Evolutionary conservation across 2,888 invertebrate genomes (phyloP), one percentile per base, ranked within the genome.

Genomic region (Xestoiulus laeticollis): DNA sequence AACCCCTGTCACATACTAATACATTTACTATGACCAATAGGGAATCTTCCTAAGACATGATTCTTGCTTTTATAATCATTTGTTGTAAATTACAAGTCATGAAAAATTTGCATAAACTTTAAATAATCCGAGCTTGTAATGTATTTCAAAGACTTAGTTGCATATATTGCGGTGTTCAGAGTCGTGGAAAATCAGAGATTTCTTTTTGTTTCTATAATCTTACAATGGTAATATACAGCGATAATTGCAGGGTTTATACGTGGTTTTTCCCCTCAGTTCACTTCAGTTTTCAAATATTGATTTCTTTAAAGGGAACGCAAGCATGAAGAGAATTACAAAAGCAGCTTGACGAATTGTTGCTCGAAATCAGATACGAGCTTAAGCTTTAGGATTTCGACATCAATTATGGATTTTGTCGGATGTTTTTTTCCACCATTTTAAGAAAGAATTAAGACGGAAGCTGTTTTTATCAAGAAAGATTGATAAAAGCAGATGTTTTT

Each of bases 161-260:
- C 43, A 43, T 43, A 8, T 38, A 38, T 6, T 38, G 33, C 33
- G 33, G 33, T 38, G 8, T 8, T 38, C 38, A 38, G 48, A 48
- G 5, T 48, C 19, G 6, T 48, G 48, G 14, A 48, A 48, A 19
- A 12, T 19, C 3, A 1, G 5, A 14, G 14, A 16, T 48, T 2
- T 48, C 14, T 19, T 16, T 48, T 12, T 14, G 48, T 48, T 48
- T 14, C 48, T 48, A 14, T 48, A 16, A 48, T 48, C 48, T n/a
- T n/a, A 6, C n/a, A 59, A 59, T n/a, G n/a, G n/a, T 59, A 22
- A 22, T 22, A 68, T 22, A 3, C 22, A 26, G 22, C 8, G 22
- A 68, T 68, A 68, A 68, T 68, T 68, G 59, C 26, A 26, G 22
- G 59, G 59, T 68, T 68, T 68, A 68, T 68, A n/a, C 53, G n/a